phyloP scores from a whole-genome alignment of 2,888 invertebrate genomes.

The Gandaritis pyraliata region DNA sequence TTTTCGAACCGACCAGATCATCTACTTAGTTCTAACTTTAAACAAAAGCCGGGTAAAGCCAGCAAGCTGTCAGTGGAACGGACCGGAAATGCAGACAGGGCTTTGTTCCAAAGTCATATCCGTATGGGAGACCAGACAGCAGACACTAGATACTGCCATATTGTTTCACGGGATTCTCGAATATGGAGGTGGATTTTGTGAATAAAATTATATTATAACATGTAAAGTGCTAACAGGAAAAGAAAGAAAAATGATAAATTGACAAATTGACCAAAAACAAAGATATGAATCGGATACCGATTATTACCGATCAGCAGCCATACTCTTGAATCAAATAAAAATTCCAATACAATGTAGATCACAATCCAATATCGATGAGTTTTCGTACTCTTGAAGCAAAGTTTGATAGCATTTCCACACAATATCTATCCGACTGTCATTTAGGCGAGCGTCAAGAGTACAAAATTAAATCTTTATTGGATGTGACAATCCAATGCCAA shows the following conservation, averaged over 20 bases:
- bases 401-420: too few species aligned
- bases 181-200: conserved; percentile 1
- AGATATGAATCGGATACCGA: background rate
- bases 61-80: conserved; percentile 18
- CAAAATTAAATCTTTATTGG: too few species aligned
- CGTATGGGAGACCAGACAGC: background rate
- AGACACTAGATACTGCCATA: conserved; percentile 8
- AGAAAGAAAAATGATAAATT: too few species aligned
- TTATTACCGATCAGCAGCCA: too few species aligned
- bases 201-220: background rate
- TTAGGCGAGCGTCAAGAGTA: too few species aligned
- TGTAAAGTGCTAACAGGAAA: background rate
- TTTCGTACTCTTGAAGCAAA: too few species aligned
- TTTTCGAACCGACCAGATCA: background rate
- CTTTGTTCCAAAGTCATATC: conserved; percentile 13
- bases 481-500: too few species aligned
- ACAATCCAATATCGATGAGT: too few species aligned
- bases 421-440: too few species aligned
- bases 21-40: conserved; percentile 3
- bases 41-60: conserved; percentile 14
- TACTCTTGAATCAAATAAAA: too few species aligned
- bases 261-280: too few species aligned
- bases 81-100: conserved; percentile 16
- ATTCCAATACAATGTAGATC: too few species aligned
- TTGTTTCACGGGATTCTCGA: conserved; percentile 1